Evolutionary conservation across 1,140 invertebrate species (phyloP).

Genomic region (Pantala flavescens): DNA sequence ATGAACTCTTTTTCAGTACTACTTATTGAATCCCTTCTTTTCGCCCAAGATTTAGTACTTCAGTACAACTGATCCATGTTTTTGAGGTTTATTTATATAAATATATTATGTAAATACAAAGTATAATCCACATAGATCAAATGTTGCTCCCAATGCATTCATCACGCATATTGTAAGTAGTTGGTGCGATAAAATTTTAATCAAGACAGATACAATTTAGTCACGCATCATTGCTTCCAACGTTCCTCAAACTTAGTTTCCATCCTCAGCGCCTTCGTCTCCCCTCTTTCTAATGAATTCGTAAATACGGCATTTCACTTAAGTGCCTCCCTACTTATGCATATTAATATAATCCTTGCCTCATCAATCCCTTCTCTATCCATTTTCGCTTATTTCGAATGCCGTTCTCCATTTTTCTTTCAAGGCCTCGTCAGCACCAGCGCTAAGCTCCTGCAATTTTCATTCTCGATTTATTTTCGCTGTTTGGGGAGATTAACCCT

Average conservation of each 20-base stretch:
- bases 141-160: too few relatives aligned
- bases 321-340: neutral
- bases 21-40: too few relatives aligned
- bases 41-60: too few relatives aligned
- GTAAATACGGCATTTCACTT: neutral
- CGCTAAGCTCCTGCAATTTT: neutral
- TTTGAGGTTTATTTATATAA: too few relatives aligned
- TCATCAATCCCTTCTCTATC: neutral
- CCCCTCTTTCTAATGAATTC: neutral
- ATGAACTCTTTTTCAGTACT: too few relatives aligned
- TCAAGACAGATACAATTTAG: too few relatives aligned
- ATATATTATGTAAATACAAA: too few relatives aligned
- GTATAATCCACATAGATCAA: too few relatives aligned
- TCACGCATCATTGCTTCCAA: too few relatives aligned
- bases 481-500: neutral
- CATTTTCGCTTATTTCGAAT: neutral
- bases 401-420: neutral
- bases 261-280: neutral
- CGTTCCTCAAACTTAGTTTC: neutral
- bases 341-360: neutral
- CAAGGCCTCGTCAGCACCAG: neutral
- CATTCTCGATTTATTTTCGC: neutral
- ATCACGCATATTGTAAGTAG: too few relatives aligned
- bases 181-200: too few relatives aligned
- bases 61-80: too few relatives aligned